These are phyloP conservation scores for Calidris pygmaea DNA, from an alignment of 2,113 vertebrate species.

Conservation along the genomic window DNA sequence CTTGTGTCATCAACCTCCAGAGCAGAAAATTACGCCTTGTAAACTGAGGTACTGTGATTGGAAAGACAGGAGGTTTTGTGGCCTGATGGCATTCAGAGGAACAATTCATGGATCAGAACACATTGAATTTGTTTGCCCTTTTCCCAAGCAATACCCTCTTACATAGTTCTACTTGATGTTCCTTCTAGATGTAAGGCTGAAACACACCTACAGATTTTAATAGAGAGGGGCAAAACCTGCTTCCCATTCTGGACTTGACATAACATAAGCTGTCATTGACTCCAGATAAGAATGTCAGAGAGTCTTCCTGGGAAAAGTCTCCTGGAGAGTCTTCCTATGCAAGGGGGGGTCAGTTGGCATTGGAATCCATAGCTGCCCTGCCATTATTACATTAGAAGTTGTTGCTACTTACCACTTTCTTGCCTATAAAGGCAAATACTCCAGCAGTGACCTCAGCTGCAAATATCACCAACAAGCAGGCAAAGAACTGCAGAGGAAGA, in stretches of 20 bases:
- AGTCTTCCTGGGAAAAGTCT: neutral
- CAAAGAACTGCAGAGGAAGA: conserved; percentile 86
- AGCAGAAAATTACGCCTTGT: neutral
- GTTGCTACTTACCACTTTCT: conserved; percentile 82
- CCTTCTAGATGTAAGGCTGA: neutral
- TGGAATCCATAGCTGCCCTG: neutral
- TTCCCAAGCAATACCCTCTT: neutral
- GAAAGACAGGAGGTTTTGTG: neutral
- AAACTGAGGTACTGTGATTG: neutral
- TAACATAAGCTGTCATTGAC: neutral
- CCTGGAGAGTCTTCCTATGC: neutral
- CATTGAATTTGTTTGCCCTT: neutral
- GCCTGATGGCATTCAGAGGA: neutral
- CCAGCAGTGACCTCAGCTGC: conserved; percentile 93
- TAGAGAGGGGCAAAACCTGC: neutral
- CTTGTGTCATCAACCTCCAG: neutral
- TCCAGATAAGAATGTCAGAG: neutral
- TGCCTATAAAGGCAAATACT: conserved; percentile 95
- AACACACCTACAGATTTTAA: neutral
- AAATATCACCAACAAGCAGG: conserved; percentile 94
- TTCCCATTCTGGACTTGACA: neutral
- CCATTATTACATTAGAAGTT: neutral
- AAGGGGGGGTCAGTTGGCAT: neutral
- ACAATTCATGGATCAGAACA: neutral
- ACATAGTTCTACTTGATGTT: neutral